Evolutionary conservation across 2,113 vertebrate genomes (phyloP).

Genomic region (Paramisgurnus dabryanus): DNA sequence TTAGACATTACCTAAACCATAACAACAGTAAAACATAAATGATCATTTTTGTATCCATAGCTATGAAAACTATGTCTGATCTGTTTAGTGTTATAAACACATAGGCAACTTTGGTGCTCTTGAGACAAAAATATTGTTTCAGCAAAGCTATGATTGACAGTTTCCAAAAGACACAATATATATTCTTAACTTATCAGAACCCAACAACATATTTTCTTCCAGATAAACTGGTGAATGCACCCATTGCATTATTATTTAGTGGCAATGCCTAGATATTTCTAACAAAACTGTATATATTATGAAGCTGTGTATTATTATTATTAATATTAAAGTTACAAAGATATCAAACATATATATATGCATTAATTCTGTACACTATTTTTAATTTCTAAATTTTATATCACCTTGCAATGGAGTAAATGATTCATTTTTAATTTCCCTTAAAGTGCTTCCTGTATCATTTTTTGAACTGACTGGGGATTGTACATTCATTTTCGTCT

Average conservation of each 20-base stretch:
- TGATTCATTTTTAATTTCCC: constrained; percentile 18
- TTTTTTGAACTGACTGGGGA: constrained; percentile 6
- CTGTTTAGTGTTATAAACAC: constrained; percentile 1
- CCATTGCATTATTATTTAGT: background rate
- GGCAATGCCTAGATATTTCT: background rate
- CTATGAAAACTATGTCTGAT: background rate
- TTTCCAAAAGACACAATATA: background rate
- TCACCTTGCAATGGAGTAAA: constrained; percentile 9
- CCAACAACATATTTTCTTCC: background rate
- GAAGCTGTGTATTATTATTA: background rate
- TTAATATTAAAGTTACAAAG: background rate
- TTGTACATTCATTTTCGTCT: constrained; percentile 6
- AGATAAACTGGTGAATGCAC: background rate
- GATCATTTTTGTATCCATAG: background rate
- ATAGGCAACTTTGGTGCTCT: constrained; percentile 20
- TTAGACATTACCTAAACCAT: background rate
- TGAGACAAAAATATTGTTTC: background rate
- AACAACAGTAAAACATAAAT: background rate
- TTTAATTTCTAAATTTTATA: background rate
- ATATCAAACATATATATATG: background rate
- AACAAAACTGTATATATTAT: background rate
- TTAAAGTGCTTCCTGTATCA: constrained; percentile 47
- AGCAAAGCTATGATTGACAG: background rate
- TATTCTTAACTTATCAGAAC: too few species aligned
- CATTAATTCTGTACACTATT: constrained; percentile 11